A percentile compares a stretch with the other conserved stretches of the same genome.
Evolutionary conservation across 2,888 invertebrate species (phyloP).

Genomic region (Orthonychiurus folsomi): DNA sequence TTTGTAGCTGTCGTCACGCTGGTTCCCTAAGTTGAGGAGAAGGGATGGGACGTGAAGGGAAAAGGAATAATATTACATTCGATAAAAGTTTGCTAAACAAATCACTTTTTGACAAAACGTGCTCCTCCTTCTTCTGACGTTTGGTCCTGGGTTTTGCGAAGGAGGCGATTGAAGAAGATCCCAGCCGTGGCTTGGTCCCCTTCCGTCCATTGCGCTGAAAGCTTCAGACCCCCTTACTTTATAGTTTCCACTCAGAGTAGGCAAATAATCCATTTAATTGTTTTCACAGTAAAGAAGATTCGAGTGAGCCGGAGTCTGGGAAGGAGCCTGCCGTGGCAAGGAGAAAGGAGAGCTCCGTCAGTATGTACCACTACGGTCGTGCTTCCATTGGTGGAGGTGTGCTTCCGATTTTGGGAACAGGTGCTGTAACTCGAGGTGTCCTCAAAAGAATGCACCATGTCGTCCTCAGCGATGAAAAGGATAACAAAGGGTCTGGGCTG

Average conservation of each 20-base stretch:
- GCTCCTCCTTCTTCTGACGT: too few relatives aligned
- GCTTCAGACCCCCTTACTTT: too few relatives aligned
- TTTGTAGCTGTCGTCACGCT: background rate
- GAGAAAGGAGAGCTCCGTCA: conserved; percentile 22
- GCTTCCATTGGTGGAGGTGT: conserved; percentile 45
- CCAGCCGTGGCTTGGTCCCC: too few relatives aligned
- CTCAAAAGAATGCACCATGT: conserved; percentile 66
- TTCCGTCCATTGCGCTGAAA: too few relatives aligned
- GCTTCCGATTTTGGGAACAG: conserved; percentile 9
- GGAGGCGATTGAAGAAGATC: too few relatives aligned
- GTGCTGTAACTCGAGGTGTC: conserved; percentile 49
- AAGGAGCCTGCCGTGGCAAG: conserved; percentile 19
- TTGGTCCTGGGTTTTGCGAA: too few relatives aligned
- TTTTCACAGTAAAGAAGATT: conserved; percentile 38
- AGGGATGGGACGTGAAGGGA: too few relatives aligned
- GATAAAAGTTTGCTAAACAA: background rate
- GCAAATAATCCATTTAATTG: too few relatives aligned
- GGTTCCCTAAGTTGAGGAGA: background rate
- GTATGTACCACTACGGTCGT: conserved; percentile 9
- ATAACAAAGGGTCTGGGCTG: conserved; percentile 18
- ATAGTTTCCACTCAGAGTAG: too few relatives aligned
- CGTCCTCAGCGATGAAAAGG: conserved; percentile 49
- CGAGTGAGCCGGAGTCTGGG: conserved; percentile 38
- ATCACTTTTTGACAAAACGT: too few relatives aligned
- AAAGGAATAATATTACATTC: background rate